Percentiles rank a stretch among this genome's conserved stretches.
Conservation (phyloP, 1,140 invertebrate genomes). For the Danaus melanippus region DNA sequence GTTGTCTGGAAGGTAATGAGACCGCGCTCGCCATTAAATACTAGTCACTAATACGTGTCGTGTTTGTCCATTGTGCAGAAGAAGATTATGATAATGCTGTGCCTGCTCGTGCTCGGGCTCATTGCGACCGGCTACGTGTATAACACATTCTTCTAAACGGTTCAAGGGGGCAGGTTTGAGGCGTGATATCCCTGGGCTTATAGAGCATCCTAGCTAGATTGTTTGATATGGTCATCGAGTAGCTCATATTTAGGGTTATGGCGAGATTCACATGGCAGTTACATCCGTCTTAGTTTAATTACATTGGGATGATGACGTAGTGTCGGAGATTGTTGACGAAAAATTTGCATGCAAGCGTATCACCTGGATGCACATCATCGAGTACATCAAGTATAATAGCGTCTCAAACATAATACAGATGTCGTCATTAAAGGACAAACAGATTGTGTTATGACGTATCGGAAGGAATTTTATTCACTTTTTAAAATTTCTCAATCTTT, state of each 20-base stretch:
- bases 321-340: conserved; percentile 6
- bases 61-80: conserved; percentile 84
- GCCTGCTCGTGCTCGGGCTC: conserved; percentile 84
- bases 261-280: conserved; percentile 10
- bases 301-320: conserved; percentile 17
- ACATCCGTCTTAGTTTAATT: conserved; percentile 10
- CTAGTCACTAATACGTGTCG: conserved; percentile 66
- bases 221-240: conserved; percentile 40
- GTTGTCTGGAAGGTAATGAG: conserved; percentile 14
- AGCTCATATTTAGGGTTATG: conserved; percentile 22
- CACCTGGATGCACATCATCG: conserved; percentile 9
- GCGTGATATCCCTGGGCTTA: conserved; percentile 41
- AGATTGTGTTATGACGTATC: too few species aligned
- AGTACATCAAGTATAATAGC: too few species aligned
- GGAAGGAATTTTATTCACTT: too few species aligned
- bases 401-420: too few species aligned
- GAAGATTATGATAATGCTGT: conserved; percentile 97
- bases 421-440: too few species aligned
- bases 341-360: conserved; percentile 20
- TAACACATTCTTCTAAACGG: conserved; percentile 66
- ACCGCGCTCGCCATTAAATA: conserved; percentile 32
- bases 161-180: conserved; percentile 61
- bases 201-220: conserved; percentile 51
- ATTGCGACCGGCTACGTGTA: conserved; percentile 81
- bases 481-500: too few species aligned